Evolutionary conservation across 2,113 vertebrate species (phyloP).

Genomic region (Ciconia maguari): DNA sequence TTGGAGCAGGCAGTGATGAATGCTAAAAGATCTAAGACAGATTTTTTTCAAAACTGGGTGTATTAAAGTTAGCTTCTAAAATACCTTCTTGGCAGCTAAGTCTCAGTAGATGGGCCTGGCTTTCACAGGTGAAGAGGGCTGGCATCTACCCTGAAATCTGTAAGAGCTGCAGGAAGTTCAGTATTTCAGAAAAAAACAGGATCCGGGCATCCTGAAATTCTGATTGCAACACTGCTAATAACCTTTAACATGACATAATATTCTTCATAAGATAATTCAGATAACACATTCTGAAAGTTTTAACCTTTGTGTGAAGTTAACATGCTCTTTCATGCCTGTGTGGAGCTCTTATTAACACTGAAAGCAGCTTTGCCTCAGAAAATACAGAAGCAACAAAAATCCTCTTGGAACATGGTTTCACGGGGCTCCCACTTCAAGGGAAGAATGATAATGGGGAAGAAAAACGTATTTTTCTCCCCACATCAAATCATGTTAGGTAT

Average conservation of each 20-base stretch:
- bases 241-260: neutral
- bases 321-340: neutral
- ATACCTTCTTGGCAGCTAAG: neutral
- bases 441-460: neutral
- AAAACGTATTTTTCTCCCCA: neutral
- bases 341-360: neutral
- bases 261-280: slow-evolving; percentile 3
- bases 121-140: slow-evolving; percentile 3
- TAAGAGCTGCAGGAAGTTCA: neutral
- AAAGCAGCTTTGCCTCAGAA: neutral
- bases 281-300: neutral
- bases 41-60: neutral
- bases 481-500: neutral
- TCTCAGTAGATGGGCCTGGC: neutral
- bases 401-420: neutral
- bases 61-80: neutral
- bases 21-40: slow-evolving; percentile 18
- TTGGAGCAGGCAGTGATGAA: slow-evolving; percentile 37
- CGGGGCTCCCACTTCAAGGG: neutral
- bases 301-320: slow-evolving; percentile 29
- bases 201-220: neutral
- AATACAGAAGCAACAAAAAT: neutral
- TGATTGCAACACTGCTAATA: neutral
- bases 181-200: neutral
- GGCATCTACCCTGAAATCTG: neutral